These are phyloP conservation scores for Meandrina meandrites DNA, from an alignment of 92 coral and sea anemone species.

Conservation along the genomic window DNA sequence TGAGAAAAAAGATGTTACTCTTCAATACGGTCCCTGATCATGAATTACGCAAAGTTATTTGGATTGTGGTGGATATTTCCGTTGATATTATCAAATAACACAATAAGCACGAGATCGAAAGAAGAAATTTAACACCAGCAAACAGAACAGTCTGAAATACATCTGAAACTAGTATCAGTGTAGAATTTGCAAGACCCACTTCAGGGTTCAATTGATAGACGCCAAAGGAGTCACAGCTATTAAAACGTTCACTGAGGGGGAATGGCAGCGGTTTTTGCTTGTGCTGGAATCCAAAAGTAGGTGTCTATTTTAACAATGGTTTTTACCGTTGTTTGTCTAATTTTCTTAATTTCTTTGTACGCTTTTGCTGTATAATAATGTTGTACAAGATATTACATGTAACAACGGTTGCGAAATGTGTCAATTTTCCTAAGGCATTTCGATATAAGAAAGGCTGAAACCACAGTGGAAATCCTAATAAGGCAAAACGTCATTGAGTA, in stretches of 20 bases:
- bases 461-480: background rate
- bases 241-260: background rate
- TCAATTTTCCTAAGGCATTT: background rate
- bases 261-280: slow-evolving; percentile 24
- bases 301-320: background rate
- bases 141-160: background rate
- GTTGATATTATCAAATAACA: slow-evolving; percentile 6
- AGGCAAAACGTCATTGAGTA: background rate
- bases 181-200: background rate
- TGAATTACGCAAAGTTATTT: background rate
- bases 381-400: background rate
- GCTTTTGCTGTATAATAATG: background rate
- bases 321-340: background rate
- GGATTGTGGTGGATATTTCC: background rate
- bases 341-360: background rate
- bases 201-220: background rate
- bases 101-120: background rate
- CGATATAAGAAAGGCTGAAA: background rate
- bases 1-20: background rate
- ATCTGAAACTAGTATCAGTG: background rate
- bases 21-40: background rate
- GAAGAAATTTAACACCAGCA: background rate
- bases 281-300: slow-evolving; percentile 34
- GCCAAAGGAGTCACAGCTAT: background rate
- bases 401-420: background rate